Conservation (phyloP, 2,797 vertebrate genomes). For the Rallus crepitans region DNA sequence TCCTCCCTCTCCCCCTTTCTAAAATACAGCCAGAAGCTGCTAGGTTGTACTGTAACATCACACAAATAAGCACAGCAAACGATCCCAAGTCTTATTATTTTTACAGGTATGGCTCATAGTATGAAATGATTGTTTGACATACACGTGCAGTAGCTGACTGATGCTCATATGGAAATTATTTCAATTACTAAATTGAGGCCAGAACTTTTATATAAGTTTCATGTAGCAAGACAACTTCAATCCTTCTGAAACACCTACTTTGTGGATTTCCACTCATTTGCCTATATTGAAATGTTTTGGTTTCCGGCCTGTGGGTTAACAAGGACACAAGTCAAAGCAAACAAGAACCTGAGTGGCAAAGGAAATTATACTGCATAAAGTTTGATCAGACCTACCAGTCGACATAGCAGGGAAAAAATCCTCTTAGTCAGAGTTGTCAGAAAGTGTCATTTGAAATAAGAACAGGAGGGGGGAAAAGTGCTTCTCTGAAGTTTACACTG, state of each 20-base stretch:
- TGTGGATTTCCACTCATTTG: not conserved
- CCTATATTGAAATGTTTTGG: not conserved
- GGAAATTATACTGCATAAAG: not conserved
- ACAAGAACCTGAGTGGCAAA: not conserved
- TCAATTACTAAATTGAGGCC: not conserved
- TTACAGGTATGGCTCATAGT: not conserved
- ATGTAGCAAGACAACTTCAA: not conserved
- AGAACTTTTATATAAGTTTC: not conserved
- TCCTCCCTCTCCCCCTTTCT: too few relatives aligned
- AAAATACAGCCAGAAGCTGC: not conserved
- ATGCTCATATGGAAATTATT: not conserved
- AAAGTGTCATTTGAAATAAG: not conserved
- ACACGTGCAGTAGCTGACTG: not conserved
- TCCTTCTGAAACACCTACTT: not conserved
- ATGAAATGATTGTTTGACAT: not conserved
- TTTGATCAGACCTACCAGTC: not conserved
- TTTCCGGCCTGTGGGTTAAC: not conserved
- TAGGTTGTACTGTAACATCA: not conserved
- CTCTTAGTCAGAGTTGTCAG: not conserved
- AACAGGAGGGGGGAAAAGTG: not conserved
- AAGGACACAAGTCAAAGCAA: not conserved
- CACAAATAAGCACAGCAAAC: not conserved
- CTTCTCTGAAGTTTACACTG: slow-evolving; percentile 7
- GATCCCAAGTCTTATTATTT: not conserved
- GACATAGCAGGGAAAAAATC: not conserved